Evolutionary conservation across 1,140 invertebrate genomes (phyloP), one percentile per base, ranked within the genome.

Genomic region (Coenobita brevimanus): DNA sequence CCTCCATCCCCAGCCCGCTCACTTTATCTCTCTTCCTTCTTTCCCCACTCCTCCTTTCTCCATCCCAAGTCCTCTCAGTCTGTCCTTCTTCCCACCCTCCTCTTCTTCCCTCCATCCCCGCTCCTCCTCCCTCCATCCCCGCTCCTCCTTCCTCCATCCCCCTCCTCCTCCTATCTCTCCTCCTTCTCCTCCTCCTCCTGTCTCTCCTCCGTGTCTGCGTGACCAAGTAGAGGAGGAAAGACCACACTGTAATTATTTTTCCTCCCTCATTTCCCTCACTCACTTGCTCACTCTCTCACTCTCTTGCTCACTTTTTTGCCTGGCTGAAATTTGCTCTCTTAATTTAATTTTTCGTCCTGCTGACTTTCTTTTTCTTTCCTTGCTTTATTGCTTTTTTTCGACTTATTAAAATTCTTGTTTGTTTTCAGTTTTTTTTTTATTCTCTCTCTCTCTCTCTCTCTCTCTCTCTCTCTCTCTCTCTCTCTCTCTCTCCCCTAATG

Each of bases 271-370:
- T 46, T 46, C 75, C 54, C 75, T 78, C 75, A n/a, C 41, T 78
- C 75, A n/a, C 75, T 78, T 46, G 21, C 75, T 78, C 75, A n/a
- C 75, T 78, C 75, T 46, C 75, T 78, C 36, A 21, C 41, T 46
- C 17, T 46, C 21, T 4, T 8, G 50, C 21, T 13, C 24, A 21
- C 41, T 21, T 50, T n/a, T 17, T 15, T 41, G 41, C 33, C 64
- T 69, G 1, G 1, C 64, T 3, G n/a, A 24, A 3, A 1, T n/a
- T 17, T 46, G 36, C n/a, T 10, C 0, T n/a, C 71, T 46, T 6
- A 0, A 76, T 17, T 46, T 43, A 13, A n/a, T 43, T n/a, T 36
- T n/a, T 43, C 21, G 41, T 2, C 50, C 38, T n/a, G 4, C 73
- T 38, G 8, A 41, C 71, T 75, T 8, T 41, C n/a, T 41, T 36